phyloP scores from a whole-genome alignment of 2,888 invertebrate species.

The Arenicola marina region DNA sequence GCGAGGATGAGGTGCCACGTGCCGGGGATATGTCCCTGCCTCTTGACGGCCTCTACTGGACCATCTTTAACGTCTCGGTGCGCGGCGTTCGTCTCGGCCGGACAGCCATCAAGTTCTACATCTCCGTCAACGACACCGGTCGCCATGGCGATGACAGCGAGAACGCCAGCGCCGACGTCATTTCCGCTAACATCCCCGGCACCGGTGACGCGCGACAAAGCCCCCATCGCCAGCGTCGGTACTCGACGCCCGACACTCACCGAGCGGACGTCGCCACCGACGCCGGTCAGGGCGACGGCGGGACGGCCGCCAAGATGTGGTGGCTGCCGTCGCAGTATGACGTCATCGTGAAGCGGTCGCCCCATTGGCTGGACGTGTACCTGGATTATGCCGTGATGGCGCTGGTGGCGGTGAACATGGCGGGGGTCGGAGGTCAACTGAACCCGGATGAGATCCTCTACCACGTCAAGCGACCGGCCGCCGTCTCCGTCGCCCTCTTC shows the following conservation, averaged over 20 bases:
- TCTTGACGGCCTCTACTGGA: too few relatives aligned
- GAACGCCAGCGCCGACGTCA: neutral
- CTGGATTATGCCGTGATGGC: constrained; percentile 15
- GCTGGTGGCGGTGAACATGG: constrained; percentile 21
- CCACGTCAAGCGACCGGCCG: constrained; percentile 19
- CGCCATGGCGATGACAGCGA: neutral
- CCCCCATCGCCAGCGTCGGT: neutral
- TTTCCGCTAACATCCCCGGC: neutral
- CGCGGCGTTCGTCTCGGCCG: constrained; percentile 19
- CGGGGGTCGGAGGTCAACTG: constrained; percentile 26
- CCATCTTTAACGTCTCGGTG: too few relatives aligned
- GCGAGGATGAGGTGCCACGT: too few relatives aligned
- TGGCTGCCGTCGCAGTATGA: constrained; percentile 17
- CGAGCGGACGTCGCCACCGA: too few relatives aligned
- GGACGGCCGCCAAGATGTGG: constrained; percentile 10
- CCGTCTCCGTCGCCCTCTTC: constrained; percentile 16
- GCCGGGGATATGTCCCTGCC: too few relatives aligned
- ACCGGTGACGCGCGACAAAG: neutral
- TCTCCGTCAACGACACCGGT: constrained; percentile 3
- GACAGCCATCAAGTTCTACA: constrained; percentile 17
- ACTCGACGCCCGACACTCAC: too few relatives aligned
- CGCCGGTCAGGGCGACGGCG: too few relatives aligned
- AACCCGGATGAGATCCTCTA: constrained; percentile 16
- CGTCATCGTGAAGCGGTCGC: constrained; percentile 12
- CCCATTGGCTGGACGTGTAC: constrained; percentile 6